Evolutionary conservation across 2,113 vertebrate species (phyloP), one percentile per base, ranked within the genome.

Genomic region (Patagioenas fasciata): DNA sequence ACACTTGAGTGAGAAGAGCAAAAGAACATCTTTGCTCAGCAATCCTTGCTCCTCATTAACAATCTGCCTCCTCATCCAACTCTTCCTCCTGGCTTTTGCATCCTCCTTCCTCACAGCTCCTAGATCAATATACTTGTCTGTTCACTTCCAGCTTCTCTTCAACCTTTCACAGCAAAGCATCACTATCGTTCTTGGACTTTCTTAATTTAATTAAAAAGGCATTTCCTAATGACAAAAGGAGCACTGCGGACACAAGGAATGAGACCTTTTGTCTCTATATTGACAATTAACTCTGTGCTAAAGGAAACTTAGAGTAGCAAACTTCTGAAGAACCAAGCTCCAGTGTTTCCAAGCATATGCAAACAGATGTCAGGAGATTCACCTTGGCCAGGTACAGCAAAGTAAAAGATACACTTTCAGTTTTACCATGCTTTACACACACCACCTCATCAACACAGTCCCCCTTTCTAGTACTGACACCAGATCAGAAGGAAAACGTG

Each of bases 221-320:
- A 7, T 62, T 44, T 71, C 61, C 32, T 47, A 26, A 28, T 7
- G 38, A 29, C 36, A n/a, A 36, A 48, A 61, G 31, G 11, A 65
- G 31, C 36, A 5, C 20, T 34, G 61, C 14, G 66, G 10, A 61
- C 15, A 38, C 11, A 19, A 60, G 32, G 28, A 34, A 36, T 0
- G 1, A 74, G 29, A n/a, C 8, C 23, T 16, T 8, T 25, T 36
- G 15, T 75, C 53, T 74, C 71, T 23, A 2, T 3, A 13, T 8
- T 12, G 47, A 47, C 26, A 11, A 6, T 21, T 3, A 17, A 5
- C 42, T 65, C 38, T 13, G 17, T 15, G 51, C 69, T 42, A 17
- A 13, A 74, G 36, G 16, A 83, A 72, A 77, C 5, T 5, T 0
- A 1, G 23, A 1, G 16, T 1, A 51, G 13, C 15, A 26, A 19